Percentiles rank a stretch among this genome's conserved stretches.
These are phyloP conservation scores for Phrynocephalus guinanensis DNA, from an alignment of 2,797 vertebrate species.

Conservation along the genomic window DNA sequence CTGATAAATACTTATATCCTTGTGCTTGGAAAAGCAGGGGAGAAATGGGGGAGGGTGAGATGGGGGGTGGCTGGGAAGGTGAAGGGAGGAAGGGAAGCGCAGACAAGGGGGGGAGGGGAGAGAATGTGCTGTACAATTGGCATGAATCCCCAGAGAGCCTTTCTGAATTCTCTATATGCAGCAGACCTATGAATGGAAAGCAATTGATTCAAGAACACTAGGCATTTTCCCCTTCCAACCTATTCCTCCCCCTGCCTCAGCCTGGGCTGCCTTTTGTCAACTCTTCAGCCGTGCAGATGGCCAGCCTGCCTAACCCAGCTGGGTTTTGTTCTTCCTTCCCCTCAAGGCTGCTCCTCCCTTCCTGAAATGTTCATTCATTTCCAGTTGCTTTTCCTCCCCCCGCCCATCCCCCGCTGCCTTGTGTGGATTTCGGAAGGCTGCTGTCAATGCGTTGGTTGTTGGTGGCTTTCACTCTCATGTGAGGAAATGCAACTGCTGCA, in stretches of 20 bases:
- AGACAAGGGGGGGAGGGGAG: constrained; percentile 62
- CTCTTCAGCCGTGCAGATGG: constrained; percentile 78
- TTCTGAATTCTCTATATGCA: constrained; percentile 78
- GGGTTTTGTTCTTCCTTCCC: constrained; percentile 71
- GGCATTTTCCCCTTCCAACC: constrained; percentile 60
- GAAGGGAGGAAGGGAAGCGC: constrained; percentile 59
- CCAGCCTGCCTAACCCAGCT: constrained; percentile 72
- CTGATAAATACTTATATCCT: constrained; percentile 80
- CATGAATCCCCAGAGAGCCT: constrained; percentile 78
- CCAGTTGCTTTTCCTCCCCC: constrained; percentile 44
- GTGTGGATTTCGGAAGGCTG: constrained; percentile 14
- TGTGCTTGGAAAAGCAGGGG: constrained; percentile 70
- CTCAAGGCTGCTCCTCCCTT: constrained; percentile 51
- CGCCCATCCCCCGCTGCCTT: too few species aligned
- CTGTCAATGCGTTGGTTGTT: constrained; percentile 9
- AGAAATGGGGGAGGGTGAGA: neutral
- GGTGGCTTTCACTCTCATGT: constrained; percentile 23
- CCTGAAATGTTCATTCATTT: constrained; percentile 62
- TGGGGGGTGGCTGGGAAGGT: constrained; percentile 26
- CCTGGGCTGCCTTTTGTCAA: constrained; percentile 60
- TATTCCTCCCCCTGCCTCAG: neutral
- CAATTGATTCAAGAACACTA: constrained; percentile 80
- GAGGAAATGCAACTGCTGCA: constrained; percentile 8
- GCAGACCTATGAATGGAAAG: constrained; percentile 74
- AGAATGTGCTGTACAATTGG: constrained; percentile 67